phyloP scores from a whole-genome alignment of 2,797 vertebrate genomes.

The Pangasius mekongensis region DNA sequence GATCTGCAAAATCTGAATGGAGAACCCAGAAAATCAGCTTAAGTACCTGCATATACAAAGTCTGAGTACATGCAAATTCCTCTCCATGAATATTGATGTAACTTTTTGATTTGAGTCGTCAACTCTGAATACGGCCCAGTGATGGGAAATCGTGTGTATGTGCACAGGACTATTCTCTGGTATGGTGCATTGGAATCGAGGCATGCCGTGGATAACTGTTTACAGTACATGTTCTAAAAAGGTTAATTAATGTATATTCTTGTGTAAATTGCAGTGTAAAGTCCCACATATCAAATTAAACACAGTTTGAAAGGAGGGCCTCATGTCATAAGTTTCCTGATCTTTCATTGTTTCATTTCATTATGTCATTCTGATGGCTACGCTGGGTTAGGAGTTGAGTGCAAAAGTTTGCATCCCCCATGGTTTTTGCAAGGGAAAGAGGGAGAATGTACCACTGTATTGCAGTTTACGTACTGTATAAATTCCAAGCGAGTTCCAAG shows the following conservation, averaged over 20 bases:
- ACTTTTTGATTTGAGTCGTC: neutral
- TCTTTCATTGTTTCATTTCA: neutral
- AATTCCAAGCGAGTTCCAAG: neutral
- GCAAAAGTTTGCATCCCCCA: neutral
- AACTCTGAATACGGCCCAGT: conserved; percentile 9
- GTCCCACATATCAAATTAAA: conserved; percentile 55
- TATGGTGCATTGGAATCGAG: neutral
- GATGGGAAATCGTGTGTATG: neutral
- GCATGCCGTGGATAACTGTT: conserved; percentile 19
- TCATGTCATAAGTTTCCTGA: neutral
- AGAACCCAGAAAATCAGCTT: neutral
- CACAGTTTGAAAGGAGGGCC: conserved; percentile 25
- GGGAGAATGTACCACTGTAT: neutral
- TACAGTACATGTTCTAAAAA: conserved; percentile 31
- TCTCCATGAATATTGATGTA: neutral
- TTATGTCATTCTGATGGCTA: neutral
- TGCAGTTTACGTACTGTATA: neutral
- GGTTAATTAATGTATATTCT: conserved; percentile 49
- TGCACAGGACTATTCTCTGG: conserved; percentile 2
- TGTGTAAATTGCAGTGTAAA: conserved; percentile 51
- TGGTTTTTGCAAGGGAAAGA: neutral
- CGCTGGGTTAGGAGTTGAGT: neutral
- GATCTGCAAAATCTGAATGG: neutral
- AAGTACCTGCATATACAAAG: neutral
- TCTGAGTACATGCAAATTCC: neutral